phyloP scores from a whole-genome alignment of 2,113 vertebrate species.

The Speoplatyrhinus poulsoni region DNA sequence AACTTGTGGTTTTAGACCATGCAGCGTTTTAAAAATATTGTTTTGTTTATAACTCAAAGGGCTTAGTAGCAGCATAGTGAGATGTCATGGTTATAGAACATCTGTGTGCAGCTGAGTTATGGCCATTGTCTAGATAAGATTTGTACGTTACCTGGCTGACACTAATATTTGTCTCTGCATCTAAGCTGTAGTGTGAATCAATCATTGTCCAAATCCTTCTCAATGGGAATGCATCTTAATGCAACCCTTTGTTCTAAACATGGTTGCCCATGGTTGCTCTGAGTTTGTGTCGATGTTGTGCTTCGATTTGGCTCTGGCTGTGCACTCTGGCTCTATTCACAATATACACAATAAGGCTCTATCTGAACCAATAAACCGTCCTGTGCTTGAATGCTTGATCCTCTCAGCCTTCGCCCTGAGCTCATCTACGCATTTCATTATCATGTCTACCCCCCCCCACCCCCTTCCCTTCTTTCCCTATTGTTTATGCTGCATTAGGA shows the following conservation, averaged over 20 bases:
- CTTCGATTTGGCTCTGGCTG: constrained; percentile 27
- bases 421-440: constrained; percentile 33
- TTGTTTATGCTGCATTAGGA: constrained; percentile 44
- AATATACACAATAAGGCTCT: constrained; percentile 11
- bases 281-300: constrained; percentile 29
- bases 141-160: background rate
- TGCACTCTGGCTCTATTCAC: constrained; percentile 38
- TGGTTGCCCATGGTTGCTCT: background rate
- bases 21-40: too few relatives aligned
- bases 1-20: constrained; percentile 2
- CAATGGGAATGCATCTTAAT: constrained; percentile 1
- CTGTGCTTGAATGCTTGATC: constrained; percentile 37
- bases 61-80: constrained; percentile 21
- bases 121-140: constrained; percentile 10
- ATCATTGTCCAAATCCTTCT: constrained; percentile 15
- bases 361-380: constrained; percentile 43
- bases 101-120: constrained; percentile 14
- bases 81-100: constrained; percentile 40
- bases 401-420: constrained; percentile 22
- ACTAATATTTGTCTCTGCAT: constrained; percentile 10
- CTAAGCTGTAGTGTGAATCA: constrained; percentile 6
- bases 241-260: background rate
- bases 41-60: too few relatives aligned
- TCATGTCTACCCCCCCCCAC: constrained; percentile 25
- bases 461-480: background rate